These are phyloP conservation scores for Physocephala rufipes DNA, from an alignment of 2,888 invertebrate genomes.

Conservation along the genomic window DNA sequence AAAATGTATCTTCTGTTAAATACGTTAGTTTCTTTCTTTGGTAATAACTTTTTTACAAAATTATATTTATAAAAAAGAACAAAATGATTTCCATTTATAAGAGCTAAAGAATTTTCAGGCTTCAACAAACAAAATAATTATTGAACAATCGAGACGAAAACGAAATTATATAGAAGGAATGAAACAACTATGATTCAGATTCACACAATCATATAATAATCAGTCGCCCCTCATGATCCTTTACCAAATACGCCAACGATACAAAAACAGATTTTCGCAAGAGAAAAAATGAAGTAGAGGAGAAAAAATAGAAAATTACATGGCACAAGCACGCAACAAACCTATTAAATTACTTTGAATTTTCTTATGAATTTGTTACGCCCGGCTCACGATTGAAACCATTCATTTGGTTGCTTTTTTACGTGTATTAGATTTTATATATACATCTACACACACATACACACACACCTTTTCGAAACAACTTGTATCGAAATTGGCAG, in stretches of 20 bases:
- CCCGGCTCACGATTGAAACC: slow-evolving; percentile 3
- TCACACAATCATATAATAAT: neutral
- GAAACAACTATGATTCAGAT: neutral
- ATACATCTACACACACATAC: slow-evolving; percentile 14
- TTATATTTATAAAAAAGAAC: too few species aligned
- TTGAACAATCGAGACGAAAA: neutral
- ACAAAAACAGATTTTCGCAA: neutral
- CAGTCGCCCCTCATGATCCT: too few species aligned
- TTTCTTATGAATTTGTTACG: slow-evolving; percentile 35
- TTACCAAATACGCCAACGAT: too few species aligned
- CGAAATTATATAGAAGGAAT: neutral
- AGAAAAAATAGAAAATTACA: slow-evolving; percentile 22
- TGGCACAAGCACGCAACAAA: slow-evolving; percentile 39
- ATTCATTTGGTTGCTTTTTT: slow-evolving; percentile 34
- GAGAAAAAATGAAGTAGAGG: neutral
- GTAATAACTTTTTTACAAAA: too few species aligned
- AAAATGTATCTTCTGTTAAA: too few species aligned
- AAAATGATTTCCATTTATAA: too few species aligned
- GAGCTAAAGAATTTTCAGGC: too few species aligned
- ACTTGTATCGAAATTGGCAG: neutral
- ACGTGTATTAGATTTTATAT: slow-evolving; percentile 23
- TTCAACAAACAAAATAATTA: neutral
- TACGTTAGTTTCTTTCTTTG: too few species aligned
- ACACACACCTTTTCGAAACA: neutral
- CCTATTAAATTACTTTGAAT: slow-evolving; percentile 44